These are phyloP conservation scores for Peromyscus eremicus DNA, from an alignment of 2,797 vertebrate genomes.

Conservation along the genomic window DNA sequence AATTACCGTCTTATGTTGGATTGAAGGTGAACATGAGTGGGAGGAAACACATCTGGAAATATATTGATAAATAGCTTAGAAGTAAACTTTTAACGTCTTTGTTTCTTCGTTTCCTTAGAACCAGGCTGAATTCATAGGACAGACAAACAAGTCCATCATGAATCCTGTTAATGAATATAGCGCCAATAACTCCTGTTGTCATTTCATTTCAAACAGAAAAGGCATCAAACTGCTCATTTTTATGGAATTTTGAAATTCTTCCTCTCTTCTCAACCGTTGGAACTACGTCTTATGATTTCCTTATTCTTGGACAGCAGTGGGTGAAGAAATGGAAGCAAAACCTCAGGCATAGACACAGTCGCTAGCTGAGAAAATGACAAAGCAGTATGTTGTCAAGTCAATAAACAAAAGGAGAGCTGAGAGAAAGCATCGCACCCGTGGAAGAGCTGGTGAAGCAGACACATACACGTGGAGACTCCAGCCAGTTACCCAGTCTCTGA, in stretches of 20 bases:
- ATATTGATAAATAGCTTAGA: background rate
- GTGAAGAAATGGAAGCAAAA: background rate
- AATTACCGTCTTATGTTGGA: background rate
- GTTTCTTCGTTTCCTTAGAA: background rate
- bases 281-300: background rate
- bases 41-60: background rate
- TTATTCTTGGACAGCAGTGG: background rate
- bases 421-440: too few species aligned
- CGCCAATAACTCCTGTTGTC: background rate
- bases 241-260: conserved; percentile 17
- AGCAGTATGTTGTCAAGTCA: background rate
- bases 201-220: background rate
- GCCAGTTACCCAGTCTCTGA: background rate
- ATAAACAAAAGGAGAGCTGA: background rate
- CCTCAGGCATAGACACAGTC: background rate
- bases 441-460: background rate
- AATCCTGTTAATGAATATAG: background rate
- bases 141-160: background rate
- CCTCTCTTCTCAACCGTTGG: background rate
- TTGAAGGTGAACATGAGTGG: background rate
- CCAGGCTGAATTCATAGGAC: background rate
- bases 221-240: background rate
- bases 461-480: background rate
- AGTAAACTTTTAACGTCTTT: background rate
- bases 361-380: background rate